Base-by-base conservation (phyloP, 2,888 invertebrate genomes). In the Athalia circularis region DNA sequence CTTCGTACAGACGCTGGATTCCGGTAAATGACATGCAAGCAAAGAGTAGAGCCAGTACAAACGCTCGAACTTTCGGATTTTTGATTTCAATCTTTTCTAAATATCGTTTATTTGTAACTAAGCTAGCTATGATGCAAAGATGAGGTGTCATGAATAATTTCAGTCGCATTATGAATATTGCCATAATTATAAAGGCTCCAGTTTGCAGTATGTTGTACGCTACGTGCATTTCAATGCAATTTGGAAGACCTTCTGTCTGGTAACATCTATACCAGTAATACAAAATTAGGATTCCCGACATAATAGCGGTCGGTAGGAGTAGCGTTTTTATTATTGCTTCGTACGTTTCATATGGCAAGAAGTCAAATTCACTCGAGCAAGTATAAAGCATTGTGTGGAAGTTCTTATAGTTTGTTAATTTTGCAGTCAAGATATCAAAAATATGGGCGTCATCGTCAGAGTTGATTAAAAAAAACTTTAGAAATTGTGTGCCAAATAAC, bases 321-420 rank as follows among this genome's bases (percentile, higher is more conserved):
- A 93, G 88, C 0, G 94, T 93, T 72, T 90, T 88, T 0, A 90
- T 85, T 15, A 95, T 86, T 67, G 92, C 92, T 57, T 89, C 86
- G 0, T 94, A 86, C 4, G 94, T 91, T 43, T 90, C 91, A 70
- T 91, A 88, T 0, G 93, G 94, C 65, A 96, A 87, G 85, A 95
- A 96, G 85, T 95, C 95, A 86, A 96, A 96, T 79, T 95, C 96
- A 0, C 93, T 92, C 0, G 95, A 94, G 87, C 96, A 96, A 0
- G 95, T 95, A 85, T 96, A 96, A 3, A 97, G 88, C 86, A 95
- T 88, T 0, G 96, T 95, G 85, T 96, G 95, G 85, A 96, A 96
- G 82, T 93, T 94, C 83, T 93, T 93, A 85, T 92, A 95, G 82
- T 92, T 89, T 0, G 93, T 92, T 76, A 96, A 92, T 87, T 96